Base-by-base conservation (phyloP, 2,797 vertebrate species). In the Novumbra hubbsi region DNA sequence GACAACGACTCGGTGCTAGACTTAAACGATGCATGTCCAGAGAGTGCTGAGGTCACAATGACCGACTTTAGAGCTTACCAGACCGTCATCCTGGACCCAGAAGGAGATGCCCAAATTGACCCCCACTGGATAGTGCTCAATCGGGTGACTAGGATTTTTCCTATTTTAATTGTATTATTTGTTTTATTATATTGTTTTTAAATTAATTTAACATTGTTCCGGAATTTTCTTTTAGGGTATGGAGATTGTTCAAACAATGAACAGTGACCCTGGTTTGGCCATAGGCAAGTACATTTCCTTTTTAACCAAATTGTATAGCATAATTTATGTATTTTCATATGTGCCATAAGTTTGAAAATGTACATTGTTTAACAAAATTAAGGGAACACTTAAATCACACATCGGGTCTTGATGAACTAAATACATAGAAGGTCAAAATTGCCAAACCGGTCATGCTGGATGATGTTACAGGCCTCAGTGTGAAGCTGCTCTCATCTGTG, bases 171-270 rank as follows among this genome's bases (percentile, higher is more conserved):
- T 12, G 9, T 45, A 4, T 3, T 45, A 4, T 45, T 45, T 34
- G 5, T 45, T 45, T 12, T 1, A 45, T 8, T 12, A 8, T 45
- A 1, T 3, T 45, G 2, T 45, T 45, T 12, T 12, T 45, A 45
- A 63, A 30, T 32, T 64, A 19, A 30, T 64, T 64, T 6, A 32
- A 27, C 48, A 11, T 28, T 70, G 12, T 57, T 34, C 48, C 57
- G 28, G 4, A 57, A 41, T 45, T 62, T 62, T 57, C 3, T 57
- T 77, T 8, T 78, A 96, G 95, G 95, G 95, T 68, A 96, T 96
- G 95, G 95, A 96, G 83, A 96, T 96, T 0, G 95, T 96, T 70
- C 95, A 96, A 88, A 96, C 95, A n/a, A 96, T 96, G 95, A 96
- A 96, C 91, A 96, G 95, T 6, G 95, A 96, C 80, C 95, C 95